Conservation (phyloP, 2,888 invertebrate genomes). For the Lypha dubia region DNA sequence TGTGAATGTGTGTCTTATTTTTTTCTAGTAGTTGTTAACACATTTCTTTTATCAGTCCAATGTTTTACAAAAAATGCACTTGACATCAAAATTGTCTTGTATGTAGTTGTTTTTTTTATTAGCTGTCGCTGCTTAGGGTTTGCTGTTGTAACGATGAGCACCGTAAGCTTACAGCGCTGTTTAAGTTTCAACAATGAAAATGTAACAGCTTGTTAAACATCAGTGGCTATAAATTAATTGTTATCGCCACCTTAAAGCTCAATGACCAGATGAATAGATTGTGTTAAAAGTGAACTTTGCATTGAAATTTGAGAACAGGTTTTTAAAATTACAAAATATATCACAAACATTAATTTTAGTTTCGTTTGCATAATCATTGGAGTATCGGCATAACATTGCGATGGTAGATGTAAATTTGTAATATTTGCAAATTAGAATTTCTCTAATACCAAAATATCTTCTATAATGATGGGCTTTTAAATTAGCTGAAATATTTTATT, state of each 20-base stretch:
- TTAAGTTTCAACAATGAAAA: constrained; percentile 62
- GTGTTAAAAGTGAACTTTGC: constrained; percentile 31
- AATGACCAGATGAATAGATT: constrained; percentile 28
- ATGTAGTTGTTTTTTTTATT: constrained; percentile 29
- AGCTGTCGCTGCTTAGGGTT: not conserved
- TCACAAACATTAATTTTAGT: no score
- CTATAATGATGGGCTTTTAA: no score
- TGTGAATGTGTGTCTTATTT: not conserved
- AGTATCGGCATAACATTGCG: constrained; percentile 26
- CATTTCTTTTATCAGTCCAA: constrained; percentile 45
- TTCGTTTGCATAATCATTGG: constrained; percentile 8
- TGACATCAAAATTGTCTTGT: constrained; percentile 53
- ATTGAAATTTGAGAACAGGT: constrained; percentile 52
- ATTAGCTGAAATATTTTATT: no score
- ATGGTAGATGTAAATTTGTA: no score
- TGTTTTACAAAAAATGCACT: constrained; percentile 60
- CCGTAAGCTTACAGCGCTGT: constrained; percentile 41
- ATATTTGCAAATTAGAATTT: no score
- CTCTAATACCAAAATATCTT: no score
- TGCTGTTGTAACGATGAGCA: constrained; percentile 27
- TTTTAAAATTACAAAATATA: no score
- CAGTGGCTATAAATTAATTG: constrained; percentile 61
- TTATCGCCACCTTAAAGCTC: constrained; percentile 25
- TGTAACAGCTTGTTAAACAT: constrained; percentile 68
- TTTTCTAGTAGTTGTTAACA: constrained; percentile 25